These are phyloP conservation scores for Chlamydotis undulata DNA, from an alignment of 2,113 vertebrate species.

Conservation along the genomic window DNA sequence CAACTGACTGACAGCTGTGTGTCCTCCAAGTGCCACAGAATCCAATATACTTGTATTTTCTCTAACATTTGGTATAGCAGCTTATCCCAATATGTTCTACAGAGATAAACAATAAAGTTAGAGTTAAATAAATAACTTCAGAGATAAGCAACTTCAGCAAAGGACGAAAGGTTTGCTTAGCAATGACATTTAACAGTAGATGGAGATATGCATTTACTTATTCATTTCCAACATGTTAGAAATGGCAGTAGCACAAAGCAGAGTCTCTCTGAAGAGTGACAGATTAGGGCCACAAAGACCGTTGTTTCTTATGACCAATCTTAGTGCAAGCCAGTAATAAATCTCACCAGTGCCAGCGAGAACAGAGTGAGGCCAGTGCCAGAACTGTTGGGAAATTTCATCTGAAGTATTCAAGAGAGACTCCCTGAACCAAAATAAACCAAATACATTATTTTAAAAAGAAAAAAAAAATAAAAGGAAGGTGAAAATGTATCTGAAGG, in stretches of 20 bases:
- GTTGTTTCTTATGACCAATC: not conserved
- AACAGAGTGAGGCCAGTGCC: not conserved
- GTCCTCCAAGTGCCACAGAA: constrained; percentile 10
- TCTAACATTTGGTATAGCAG: not conserved
- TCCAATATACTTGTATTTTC: constrained; percentile 21
- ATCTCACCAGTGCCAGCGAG: not conserved
- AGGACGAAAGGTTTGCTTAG: not conserved
- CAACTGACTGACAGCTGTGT: not conserved
- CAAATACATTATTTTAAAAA: not conserved
- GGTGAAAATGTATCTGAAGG: not conserved
- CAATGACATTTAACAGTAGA: constrained; percentile 8
- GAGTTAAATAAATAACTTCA: not conserved
- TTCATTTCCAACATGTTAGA: not conserved
- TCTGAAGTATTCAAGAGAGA: not conserved
- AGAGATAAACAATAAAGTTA: constrained; percentile 50
- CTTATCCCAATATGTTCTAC: constrained; percentile 18
- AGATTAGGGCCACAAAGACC: not conserved
- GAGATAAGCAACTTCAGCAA: constrained; percentile 15
- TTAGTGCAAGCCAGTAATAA: not conserved
- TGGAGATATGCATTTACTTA: not conserved
- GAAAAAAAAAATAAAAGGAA: too few relatives aligned
- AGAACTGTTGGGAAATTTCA: not conserved
- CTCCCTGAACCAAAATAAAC: not conserved
- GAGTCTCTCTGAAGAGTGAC: not conserved
- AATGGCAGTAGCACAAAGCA: not conserved